Evolutionary conservation across 2,888 invertebrate species (phyloP).

Genomic region (Liposcelis brunnea): DNA sequence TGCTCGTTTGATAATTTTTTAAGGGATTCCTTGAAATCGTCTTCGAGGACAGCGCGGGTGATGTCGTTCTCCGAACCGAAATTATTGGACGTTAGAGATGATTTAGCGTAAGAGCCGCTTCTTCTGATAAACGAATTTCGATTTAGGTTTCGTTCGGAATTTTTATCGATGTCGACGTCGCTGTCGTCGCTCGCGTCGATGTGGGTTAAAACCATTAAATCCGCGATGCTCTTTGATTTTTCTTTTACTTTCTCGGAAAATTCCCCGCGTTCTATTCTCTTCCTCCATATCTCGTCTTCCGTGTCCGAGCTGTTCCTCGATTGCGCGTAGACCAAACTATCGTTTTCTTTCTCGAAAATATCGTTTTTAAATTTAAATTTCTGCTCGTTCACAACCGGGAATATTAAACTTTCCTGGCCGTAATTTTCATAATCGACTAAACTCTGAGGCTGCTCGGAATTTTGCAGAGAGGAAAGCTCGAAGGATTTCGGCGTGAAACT

Average conservation of each 20-base stretch:
- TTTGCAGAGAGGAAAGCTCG: constrained; percentile 22
- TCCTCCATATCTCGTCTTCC: constrained; percentile 43
- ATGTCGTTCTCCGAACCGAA: constrained; percentile 40
- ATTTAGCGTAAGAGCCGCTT: background rate
- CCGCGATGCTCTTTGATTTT: constrained; percentile 47
- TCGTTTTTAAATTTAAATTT: no score
- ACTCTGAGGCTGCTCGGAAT: constrained; percentile 4
- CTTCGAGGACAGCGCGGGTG: constrained; percentile 29
- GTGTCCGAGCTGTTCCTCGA: constrained; percentile 36
- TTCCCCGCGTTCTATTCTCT: constrained; percentile 33
- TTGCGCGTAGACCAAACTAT: background rate
- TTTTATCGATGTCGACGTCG: constrained; percentile 25
- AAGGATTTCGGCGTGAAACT: constrained; percentile 4
- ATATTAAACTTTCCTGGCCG: constrained; percentile 10
- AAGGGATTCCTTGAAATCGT: constrained; percentile 36
- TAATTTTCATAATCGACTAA: constrained; percentile 14
- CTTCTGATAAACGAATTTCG: constrained; percentile 18
- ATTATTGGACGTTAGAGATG: background rate
- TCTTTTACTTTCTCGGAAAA: constrained; percentile 42
- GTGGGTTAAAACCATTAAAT: constrained; percentile 47
- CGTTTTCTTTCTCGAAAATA: no score
- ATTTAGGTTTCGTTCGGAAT: constrained; percentile 21
- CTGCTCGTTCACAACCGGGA: constrained; percentile 9
- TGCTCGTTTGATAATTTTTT: constrained; percentile 24
- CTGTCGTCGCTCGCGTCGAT: constrained; percentile 41